Evolutionary conservation across 2,888 invertebrate species (phyloP), one percentile per base, ranked within the genome.

Genomic region (Odontocerum albicorne): DNA sequence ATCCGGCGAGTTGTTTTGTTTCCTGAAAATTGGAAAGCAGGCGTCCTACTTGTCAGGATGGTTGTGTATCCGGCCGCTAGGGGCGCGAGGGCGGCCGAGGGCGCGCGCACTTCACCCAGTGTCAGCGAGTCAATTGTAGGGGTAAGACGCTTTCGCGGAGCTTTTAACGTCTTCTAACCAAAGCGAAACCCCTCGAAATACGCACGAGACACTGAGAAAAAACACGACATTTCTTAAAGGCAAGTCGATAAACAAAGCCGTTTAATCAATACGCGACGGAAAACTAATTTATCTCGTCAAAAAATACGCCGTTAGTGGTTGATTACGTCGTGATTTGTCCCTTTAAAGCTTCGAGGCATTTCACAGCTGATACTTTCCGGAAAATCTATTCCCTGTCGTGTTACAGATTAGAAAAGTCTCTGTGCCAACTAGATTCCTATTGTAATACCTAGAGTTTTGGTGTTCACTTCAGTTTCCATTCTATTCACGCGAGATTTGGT

Each of bases 51-150:
- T 50, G 60, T 56, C 44, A 20, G 57, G 42, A 50, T 53, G 60
- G 59, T 57, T 57, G 58, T 40, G 32, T 40, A 38, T 47, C 54
- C 53, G 53, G 56, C 40, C 58, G 59, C 57, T 45, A 57, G 49
- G 51, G 54, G 46, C 43, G 36, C 16, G 13, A 33, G 33, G 16
- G 49, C 52, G 32, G 49, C 44, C 52, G 38, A 21, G 45, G 47
- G 47, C 42, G 40, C 36, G 51, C 21, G 42, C 38, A 46, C 49
- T 62, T 60, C 62, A 62, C 63, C 63, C 65, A 65, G 65, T 62
- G 62, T 65, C 63, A 64, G 61, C 62, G 51, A 54, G 57, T 47
- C 56, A 56, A 43, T 47, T 27, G 51, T 50, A 35, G 56, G 55
- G 49, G 49, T 49, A 42, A 43, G 60, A 50, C 53, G 60, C 57